phyloP scores from a whole-genome alignment of 2,797 vertebrate genomes.

The Tachyglossus aculeatus region DNA sequence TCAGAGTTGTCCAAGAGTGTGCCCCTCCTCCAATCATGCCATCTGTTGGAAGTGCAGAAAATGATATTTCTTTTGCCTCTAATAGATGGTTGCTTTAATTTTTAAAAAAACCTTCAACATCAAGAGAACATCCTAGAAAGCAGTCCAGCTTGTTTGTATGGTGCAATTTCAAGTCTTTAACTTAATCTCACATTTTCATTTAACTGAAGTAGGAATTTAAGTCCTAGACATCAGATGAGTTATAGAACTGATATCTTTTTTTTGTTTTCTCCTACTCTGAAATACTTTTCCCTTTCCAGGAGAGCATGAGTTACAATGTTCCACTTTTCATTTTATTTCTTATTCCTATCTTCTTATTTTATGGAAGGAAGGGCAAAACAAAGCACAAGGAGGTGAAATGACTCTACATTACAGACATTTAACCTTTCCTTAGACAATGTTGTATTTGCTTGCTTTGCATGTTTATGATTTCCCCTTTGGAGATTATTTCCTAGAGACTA shows the following conservation, averaged over 20 bases:
- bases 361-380: neutral
- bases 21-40: too few species aligned
- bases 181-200: neutral
- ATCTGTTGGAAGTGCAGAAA: neutral
- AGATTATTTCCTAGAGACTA: slow-evolving; percentile 18
- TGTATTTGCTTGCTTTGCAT: neutral
- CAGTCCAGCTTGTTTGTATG: too few species aligned
- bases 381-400: neutral
- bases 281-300: neutral
- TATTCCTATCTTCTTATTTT: neutral
- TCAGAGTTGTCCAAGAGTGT: too few species aligned
- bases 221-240: neutral
- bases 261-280: neutral
- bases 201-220: neutral
- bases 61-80: slow-evolving; percentile 14
- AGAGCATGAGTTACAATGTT: neutral
- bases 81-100: slow-evolving; percentile 12
- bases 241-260: neutral
- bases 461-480: neutral
- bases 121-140: neutral
- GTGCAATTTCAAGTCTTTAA: too few species aligned
- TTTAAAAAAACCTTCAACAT: neutral
- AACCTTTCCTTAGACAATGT: neutral
- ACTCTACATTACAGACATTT: neutral
- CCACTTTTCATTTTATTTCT: neutral